These are phyloP conservation scores for Nicator chloris DNA, from an alignment of 2,113 vertebrate genomes.

Conservation along the genomic window DNA sequence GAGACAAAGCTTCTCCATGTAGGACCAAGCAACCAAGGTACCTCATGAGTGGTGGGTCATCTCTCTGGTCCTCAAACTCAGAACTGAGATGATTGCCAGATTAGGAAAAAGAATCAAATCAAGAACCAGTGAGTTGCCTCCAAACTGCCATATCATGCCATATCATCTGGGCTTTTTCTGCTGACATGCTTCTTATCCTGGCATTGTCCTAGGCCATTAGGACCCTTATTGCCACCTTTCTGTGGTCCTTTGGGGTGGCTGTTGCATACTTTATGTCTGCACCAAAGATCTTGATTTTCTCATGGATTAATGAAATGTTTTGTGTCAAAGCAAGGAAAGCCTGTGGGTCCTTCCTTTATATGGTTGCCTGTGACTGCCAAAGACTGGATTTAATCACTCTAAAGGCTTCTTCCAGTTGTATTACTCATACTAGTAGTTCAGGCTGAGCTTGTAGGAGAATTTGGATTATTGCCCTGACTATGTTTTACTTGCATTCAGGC, in stretches of 20 bases:
- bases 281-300: neutral
- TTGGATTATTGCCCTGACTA: neutral
- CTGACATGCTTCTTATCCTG: neutral
- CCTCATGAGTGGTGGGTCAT: rapidly evolving
- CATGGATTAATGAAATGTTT: neutral
- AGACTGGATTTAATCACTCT: neutral
- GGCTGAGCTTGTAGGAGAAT: neutral
- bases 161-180: neutral
- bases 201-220: neutral
- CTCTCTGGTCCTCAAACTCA: neutral
- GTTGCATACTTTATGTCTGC: neutral
- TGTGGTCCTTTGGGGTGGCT: neutral
- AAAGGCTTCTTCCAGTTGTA: neutral
- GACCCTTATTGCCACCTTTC: neutral
- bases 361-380: neutral
- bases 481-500: neutral
- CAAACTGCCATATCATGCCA: no score
- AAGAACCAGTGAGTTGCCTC: neutral
- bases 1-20: neutral
- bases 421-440: neutral
- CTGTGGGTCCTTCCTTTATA: neutral
- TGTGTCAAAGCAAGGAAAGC: neutral
- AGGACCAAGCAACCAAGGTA: neutral
- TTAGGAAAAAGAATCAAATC: neutral
- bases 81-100: neutral